Conservation (phyloP, 2,113 vertebrate genomes). For the Pionites leucogaster region DNA sequence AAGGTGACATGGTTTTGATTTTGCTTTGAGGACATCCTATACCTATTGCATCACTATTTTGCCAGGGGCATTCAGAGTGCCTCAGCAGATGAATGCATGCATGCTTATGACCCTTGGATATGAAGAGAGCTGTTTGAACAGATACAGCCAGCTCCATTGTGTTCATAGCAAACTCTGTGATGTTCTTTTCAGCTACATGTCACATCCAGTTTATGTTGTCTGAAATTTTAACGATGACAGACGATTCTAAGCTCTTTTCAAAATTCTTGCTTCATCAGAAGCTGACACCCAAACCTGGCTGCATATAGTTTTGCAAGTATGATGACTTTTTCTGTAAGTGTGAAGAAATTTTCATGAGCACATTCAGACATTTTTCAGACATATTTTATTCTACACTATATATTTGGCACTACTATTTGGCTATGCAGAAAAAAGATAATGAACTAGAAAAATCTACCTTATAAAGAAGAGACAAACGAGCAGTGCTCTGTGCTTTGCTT, state of each 20-base stretch:
- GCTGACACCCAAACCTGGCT: background rate
- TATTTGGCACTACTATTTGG: background rate
- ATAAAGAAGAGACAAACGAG: background rate
- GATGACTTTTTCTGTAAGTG: background rate
- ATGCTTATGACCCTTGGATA: background rate
- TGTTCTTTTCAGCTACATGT: slow-evolving; percentile 70
- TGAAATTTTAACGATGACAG: slow-evolving; percentile 27
- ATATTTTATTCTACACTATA: background rate
- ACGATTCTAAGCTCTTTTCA: background rate
- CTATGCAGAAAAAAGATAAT: background rate
- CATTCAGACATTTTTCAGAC: background rate
- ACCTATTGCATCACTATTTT: background rate
- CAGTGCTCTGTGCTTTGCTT: background rate
- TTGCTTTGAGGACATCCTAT: background rate
- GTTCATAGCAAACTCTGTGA: background rate
- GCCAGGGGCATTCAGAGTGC: background rate
- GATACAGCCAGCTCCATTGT: slow-evolving; percentile 46
- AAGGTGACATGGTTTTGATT: background rate
- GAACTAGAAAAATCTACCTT: background rate
- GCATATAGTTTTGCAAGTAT: background rate
- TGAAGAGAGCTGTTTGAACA: slow-evolving; percentile 19
- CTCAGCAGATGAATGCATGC: background rate
- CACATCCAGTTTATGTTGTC: slow-evolving; percentile 34
- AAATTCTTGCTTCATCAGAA: slow-evolving; percentile 17
- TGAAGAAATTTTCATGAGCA: background rate